Evolutionary conservation across 2,888 invertebrate genomes (phyloP).

Genomic region (Phalangium opilio): DNA sequence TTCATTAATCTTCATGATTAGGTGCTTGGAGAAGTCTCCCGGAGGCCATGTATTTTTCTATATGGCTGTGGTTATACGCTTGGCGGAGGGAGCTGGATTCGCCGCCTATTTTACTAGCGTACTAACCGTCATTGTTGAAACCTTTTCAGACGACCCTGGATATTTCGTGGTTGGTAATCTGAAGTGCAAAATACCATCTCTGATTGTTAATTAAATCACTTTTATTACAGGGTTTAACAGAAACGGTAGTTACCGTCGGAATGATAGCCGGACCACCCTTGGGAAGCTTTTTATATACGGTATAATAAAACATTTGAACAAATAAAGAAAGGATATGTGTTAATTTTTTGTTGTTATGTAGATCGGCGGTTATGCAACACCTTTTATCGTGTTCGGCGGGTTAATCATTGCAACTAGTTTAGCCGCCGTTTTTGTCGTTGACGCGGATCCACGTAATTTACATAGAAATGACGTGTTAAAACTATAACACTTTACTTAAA

Average conservation of each 20-base stretch:
- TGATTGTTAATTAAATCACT: background rate
- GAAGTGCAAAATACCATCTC: no score
- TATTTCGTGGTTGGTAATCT: conserved; percentile 13
- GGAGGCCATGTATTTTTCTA: conserved; percentile 52
- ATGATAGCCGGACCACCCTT: conserved; percentile 18
- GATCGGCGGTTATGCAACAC: conserved; percentile 14
- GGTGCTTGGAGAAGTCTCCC: conserved; percentile 25
- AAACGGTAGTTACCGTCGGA: conserved; percentile 17
- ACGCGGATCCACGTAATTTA: background rate
- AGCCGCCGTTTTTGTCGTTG: conserved; percentile 9
- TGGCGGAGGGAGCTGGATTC: conserved; percentile 70
- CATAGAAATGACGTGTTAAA: no score
- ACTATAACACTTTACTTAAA: no score
- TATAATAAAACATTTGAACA: conserved; percentile 4
- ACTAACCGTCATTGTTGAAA: conserved; percentile 71
- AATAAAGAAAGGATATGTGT: no score
- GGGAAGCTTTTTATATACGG: conserved; percentile 17
- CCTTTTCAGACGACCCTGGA: conserved; percentile 49
- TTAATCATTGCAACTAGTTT: conserved; percentile 12
- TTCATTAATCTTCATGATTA: conserved; percentile 16
- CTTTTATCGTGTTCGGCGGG: conserved; percentile 13
- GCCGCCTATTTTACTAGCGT: conserved; percentile 75
- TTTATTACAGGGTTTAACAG: conserved; percentile 14
- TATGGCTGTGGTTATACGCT: conserved; percentile 59
- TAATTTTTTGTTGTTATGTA: conserved; percentile 2